Base-by-base conservation (phyloP, 2,888 invertebrate genomes). In the Amiota minor region DNA sequence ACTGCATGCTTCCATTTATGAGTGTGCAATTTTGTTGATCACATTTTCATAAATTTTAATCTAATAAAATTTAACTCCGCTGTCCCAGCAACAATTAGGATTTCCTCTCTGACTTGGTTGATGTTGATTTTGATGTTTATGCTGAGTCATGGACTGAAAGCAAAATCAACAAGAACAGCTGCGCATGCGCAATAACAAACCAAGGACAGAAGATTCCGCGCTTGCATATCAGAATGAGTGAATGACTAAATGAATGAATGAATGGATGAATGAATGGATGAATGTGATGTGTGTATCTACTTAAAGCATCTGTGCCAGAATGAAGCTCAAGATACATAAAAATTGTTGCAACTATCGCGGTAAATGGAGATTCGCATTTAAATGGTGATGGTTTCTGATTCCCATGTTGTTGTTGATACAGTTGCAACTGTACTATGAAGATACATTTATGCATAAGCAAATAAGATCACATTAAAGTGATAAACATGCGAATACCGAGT, bases 51-150 rank as follows among this genome's bases (percentile, higher is more conserved):
- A 59, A 59, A 20, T 59, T 20, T 56, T 20, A 11, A 18, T 59
- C 12, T 10, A 59, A 59, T 59, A 20, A 8, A 16, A 18, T 35
- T 35, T 74, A 72, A 72, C 61, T 75, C 46, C 72, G 74, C 79
- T 79, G 59, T 79, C 76, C 76, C 79, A 75, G 75, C 79, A 35
- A 35, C 35, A 78, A 76, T 76, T 71, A 72, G 79, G 72, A 70
- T 78, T 79, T 79, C 79, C 79, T 79, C 73, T 14, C 55, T 64
- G n/a, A n/a, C 20, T 59, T 18, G 18, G 23, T n/a, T 64, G 55
- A 12, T n/a, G n/a, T n/a, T n/a, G n/a, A n/a, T n/a, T 55, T 55
- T 16, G 55, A 3, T n/a, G 3, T 1, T 23, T 55, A 49, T 11
- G 18, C 74, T 72, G 75, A 76, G 76, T 79, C 79, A 79, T 75